Evolutionary conservation across 2,888 invertebrate species (phyloP), one percentile per base, ranked within the genome.

Genomic region (Tenthredo mesomela): DNA sequence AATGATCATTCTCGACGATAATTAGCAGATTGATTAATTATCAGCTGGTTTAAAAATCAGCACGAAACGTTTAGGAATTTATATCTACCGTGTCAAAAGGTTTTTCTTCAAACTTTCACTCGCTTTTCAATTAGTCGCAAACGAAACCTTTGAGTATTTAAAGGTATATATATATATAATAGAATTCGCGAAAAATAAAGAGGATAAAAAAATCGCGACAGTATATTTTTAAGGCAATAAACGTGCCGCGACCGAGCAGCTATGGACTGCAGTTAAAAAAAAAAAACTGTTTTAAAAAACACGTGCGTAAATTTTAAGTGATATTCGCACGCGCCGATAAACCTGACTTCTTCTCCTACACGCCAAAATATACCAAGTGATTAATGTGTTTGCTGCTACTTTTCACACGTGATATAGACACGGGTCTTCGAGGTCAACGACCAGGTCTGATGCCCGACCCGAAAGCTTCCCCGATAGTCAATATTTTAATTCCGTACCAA

Each of bases 311-410:
- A 80, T 58, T 61, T 21, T 18, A 80, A 50, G 61, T 25, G 58
- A 37, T 58, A 61, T 80, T 80, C 21, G 58, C 50, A 54, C 77
- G 77, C 50, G 77, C 33, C 77, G 29, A 25, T 50, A 18, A 77
- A 71, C 71, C 33, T n/a, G 75, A n/a, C 29, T 1, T 1, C 33
- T 78, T 50, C 21, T 50, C 37, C n/a, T 54, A 33, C 33, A 58
- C 40, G 50, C 50, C 75, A 15, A 75, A 75, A 37, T 80, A 61
- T 10, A 37, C 40, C 58, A 61, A 58, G 61, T 80, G 78, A 80
- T 80, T 80, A 80, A 80, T 80, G 78, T 61, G 78, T 61, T 80
- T 61, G 78, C 40, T 80, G 78, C 78, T 58, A 80, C n/a, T 80
- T 80, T 80, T 80, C 58, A 61, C 58, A 80, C 78, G 61, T 80